Evolutionary conservation across 2,113 vertebrate genomes (phyloP), one percentile per base, ranked within the genome.

Genomic region (Tylochromis polylepis): DNA sequence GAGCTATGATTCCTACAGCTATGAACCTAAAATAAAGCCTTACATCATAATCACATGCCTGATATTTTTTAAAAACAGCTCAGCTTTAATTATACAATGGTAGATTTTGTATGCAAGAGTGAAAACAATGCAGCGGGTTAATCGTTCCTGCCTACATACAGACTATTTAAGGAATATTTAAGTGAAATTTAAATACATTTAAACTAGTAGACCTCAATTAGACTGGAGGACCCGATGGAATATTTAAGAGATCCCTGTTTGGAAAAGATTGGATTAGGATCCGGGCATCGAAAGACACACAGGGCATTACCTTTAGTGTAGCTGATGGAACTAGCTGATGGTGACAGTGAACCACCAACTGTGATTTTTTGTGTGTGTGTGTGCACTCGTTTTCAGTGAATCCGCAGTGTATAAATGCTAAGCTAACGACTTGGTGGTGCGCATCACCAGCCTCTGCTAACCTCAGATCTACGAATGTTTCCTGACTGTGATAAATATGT

Each of bases 381-480:
- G n/a, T 36, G 53, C 11, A 3, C 8, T 79, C 46, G 8, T 46
- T 57, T 43, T 36, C 36, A 70, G 11, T 67, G 8, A 92, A 79
- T 67, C 81, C 83, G 86, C 83, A 84, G 56, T 60, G 59, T 59
- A n/a, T 57, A 10, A 77, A 51, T 29, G 65, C 67, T 84, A 85
- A 20, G 79, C 49, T 85, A 89, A 62, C 87, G 57, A 27, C 36
- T 38, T 72, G 41, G 24, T 38, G 16, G 58, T 82, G 83, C 70
- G 90, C 87, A 83, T 85, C 75, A 81, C 9, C 78, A 70, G 22
- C 51, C 81, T 55, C 51, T 31, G 84, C 84, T 86, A 87, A 62
- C 79, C 51, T 49, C 18, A 16, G 1, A 15, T 34, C 5, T 31
- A 77, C 3, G 2, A 46, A 77, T 27, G 81, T 62, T 75, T 79